A percentile compares a stretch with the other conserved stretches of the same genome.
Conservation (phyloP, 2,113 vertebrate species). For the Corythornis vintsioides region DNA sequence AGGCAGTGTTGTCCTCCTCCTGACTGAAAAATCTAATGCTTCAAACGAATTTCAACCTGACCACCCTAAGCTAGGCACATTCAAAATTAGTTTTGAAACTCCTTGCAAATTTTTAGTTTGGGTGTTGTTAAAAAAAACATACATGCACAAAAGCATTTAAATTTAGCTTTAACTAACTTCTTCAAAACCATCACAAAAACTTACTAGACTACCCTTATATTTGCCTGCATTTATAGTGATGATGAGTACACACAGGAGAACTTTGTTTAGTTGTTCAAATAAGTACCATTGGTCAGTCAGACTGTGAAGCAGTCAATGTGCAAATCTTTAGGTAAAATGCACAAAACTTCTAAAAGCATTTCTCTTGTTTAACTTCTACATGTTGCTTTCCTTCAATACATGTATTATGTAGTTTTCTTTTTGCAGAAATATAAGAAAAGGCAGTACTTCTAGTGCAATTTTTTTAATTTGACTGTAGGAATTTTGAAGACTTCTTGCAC, state of each 20-base stretch:
- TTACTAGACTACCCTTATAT: not conserved
- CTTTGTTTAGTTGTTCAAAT: not conserved
- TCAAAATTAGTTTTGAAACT: not conserved
- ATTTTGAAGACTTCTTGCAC: slow-evolving; percentile 97
- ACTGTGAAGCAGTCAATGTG: not conserved
- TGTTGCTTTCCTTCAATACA: not conserved
- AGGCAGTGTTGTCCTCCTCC: not conserved
- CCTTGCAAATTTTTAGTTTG: not conserved
- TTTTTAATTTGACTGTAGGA: slow-evolving; percentile 74
- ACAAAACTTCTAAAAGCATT: not conserved
- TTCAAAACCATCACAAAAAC: not conserved
- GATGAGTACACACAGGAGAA: not conserved
- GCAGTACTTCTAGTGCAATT: not conserved
- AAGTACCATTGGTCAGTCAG: not conserved
- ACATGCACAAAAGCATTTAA: not conserved
- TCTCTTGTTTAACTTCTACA: not conserved
- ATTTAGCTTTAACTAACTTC: not conserved
- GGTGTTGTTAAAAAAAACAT: not conserved
- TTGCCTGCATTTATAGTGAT: not conserved
- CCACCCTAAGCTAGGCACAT: not conserved
- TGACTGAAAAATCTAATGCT: not conserved
- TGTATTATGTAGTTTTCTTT: not conserved
- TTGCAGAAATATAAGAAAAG: not conserved
- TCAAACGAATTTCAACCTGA: not conserved
- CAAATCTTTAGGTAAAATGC: not conserved